Conservation (phyloP, 2,888 invertebrate genomes). For the Horisme vitalbata region DNA sequence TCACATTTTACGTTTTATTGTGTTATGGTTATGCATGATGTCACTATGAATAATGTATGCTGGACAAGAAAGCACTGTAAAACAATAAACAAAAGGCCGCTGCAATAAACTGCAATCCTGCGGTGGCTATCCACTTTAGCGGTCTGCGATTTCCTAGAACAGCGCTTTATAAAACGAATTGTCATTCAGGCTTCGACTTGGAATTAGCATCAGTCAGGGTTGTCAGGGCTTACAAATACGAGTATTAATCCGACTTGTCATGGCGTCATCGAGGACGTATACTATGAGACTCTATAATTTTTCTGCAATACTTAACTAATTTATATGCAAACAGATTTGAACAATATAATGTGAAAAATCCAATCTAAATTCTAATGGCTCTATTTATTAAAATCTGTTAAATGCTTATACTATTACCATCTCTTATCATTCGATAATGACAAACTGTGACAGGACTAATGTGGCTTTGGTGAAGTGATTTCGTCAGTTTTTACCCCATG, state of each 20-base stretch:
- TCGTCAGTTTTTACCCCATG: too few species aligned
- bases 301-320: neutral
- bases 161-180: slow-evolving; percentile 30
- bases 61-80: slow-evolving; percentile 12
- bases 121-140: slow-evolving; percentile 27
- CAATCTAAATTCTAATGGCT: too few species aligned
- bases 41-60: slow-evolving; percentile 8
- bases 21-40: neutral
- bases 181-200: slow-evolving; percentile 35
- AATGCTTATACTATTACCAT: too few species aligned
- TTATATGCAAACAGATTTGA: too few species aligned
- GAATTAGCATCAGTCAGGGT: slow-evolving; percentile 42
- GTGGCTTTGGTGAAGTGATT: too few species aligned
- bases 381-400: too few species aligned
- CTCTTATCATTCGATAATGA: too few species aligned
- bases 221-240: slow-evolving; percentile 53
- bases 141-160: slow-evolving; percentile 31
- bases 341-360: too few species aligned
- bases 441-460: too few species aligned
- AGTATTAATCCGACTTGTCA: slow-evolving; percentile 60
- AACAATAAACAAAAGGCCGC: slow-evolving; percentile 17
- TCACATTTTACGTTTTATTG: slow-evolving; percentile 1
- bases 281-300: neutral
- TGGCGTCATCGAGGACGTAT: slow-evolving; percentile 32
- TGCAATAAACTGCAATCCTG: slow-evolving; percentile 24